phyloP scores from a whole-genome alignment of 2,113 vertebrate genomes.

The Hassar affinis region DNA sequence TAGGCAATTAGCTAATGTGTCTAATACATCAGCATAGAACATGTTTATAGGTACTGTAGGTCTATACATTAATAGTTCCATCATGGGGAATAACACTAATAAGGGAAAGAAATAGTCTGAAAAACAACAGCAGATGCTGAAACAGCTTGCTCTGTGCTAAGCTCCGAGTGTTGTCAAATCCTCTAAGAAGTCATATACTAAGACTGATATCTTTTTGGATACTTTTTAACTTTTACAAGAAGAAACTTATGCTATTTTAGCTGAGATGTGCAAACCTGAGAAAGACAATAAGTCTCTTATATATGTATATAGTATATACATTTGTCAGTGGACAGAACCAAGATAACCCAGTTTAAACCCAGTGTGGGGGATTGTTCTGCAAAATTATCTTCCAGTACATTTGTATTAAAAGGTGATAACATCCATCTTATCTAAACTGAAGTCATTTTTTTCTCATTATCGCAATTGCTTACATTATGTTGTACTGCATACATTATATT shows the following conservation, averaged over 20 bases:
- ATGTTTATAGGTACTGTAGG: neutral
- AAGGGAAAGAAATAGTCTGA: neutral
- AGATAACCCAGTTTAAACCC: neutral
- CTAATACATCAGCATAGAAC: neutral
- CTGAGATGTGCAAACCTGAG: neutral
- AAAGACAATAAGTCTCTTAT: neutral
- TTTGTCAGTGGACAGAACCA: neutral
- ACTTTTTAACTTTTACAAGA: conserved; percentile 14
- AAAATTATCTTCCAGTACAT: conserved; percentile 16
- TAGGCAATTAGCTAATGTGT: neutral
- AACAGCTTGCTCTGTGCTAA: conserved; percentile 16
- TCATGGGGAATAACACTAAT: neutral
- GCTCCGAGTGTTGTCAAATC: neutral
- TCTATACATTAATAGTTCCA: conserved; percentile 1
- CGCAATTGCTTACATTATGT: conserved; percentile 42
- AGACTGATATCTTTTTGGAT: neutral
- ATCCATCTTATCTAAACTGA: conserved; percentile 4
- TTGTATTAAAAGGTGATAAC: conserved; percentile 31
- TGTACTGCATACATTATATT: conserved; percentile 38
- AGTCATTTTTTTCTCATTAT: conserved; percentile 34
- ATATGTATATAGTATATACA: neutral
- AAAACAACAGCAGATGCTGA: conserved; percentile 4
- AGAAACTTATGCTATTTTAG: neutral
- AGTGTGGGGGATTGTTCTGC: conserved; percentile 3
- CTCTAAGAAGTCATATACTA: neutral